Percentiles rank a stretch among this genome's conserved stretches.
Evolutionary conservation across 2,888 invertebrate species (phyloP).

Genomic region (Drosophila tripunctata): DNA sequence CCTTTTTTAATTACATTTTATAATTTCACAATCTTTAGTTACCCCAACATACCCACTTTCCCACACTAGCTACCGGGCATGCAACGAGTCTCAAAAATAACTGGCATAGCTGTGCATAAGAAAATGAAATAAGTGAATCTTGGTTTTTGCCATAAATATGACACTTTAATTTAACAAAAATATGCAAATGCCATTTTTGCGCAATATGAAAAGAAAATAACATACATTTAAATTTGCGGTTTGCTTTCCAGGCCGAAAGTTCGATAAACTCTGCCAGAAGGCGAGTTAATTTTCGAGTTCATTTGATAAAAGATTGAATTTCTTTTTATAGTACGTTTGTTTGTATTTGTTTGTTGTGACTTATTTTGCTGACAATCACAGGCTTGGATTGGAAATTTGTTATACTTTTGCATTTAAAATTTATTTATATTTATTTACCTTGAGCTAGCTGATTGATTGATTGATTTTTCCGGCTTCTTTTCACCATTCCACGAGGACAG

Average conservation of each 20-base stretch:
- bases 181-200: conserved; percentile 10
- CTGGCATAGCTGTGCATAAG: conserved; percentile 9
- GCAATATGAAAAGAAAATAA: conserved; percentile 5
- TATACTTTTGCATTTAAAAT: conserved; percentile 29
- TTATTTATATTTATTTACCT: conserved; percentile 39
- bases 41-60: neutral
- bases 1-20: no score
- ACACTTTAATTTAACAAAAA: conserved; percentile 7
- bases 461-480: conserved; percentile 10
- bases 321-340: conserved; percentile 5
- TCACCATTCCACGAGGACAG: neutral
- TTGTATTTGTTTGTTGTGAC: neutral
- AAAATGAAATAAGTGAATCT: conserved; percentile 10
- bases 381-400: conserved; percentile 19
- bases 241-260: neutral
- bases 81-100: conserved; percentile 6
- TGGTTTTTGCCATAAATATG: neutral
- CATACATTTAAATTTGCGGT: conserved; percentile 3
- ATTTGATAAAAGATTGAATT: conserved; percentile 18
- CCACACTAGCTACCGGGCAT: neutral
- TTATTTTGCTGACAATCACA: conserved; percentile 24
- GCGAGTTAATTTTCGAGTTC: conserved; percentile 16
- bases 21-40: no score
- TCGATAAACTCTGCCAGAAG: conserved; percentile 3
- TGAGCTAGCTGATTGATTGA: conserved; percentile 31